Evolutionary conservation across 2,113 vertebrate species (phyloP).

Genomic region (Salvelinus namaycush): DNA sequence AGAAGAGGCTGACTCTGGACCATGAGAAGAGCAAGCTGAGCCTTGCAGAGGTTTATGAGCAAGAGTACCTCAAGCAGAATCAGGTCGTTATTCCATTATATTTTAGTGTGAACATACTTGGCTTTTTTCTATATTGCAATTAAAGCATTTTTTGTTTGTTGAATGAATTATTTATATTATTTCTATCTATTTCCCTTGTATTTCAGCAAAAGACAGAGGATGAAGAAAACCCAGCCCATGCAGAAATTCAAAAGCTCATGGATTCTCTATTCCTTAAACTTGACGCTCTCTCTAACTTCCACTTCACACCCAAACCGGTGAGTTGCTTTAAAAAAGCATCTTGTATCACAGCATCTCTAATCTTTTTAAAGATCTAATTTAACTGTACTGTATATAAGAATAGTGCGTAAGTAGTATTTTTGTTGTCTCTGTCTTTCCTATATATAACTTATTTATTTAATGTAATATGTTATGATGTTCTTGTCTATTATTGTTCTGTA

Average conservation of each 20-base stretch:
- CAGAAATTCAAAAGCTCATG: constrained; percentile 93
- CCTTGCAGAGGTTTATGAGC: constrained; percentile 93
- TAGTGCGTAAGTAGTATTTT: too few species aligned
- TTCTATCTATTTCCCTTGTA: neutral
- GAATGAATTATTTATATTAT: neutral
- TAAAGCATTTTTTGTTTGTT: neutral
- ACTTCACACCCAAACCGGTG: constrained; percentile 95
- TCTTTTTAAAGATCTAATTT: too few species aligned
- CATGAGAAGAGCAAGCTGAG: constrained; percentile 97
- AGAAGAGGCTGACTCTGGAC: constrained; percentile 90
- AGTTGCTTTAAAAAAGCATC: constrained; percentile 47
- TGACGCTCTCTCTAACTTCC: constrained; percentile 95
- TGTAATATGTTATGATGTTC: too few species aligned
- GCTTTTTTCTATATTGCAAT: neutral
- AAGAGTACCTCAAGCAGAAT: constrained; percentile 89
- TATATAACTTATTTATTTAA: too few species aligned
- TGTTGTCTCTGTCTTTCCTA: too few species aligned
- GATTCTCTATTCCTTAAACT: constrained; percentile 91
- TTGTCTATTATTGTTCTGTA: too few species aligned
- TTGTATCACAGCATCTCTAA: too few species aligned
- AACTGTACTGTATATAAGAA: too few species aligned
- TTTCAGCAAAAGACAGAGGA: constrained; percentile 84
- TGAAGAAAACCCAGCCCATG: constrained; percentile 88
- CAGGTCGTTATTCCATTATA: constrained; percentile 75
- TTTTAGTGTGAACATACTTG: neutral